Percentiles rank a stretch among this genome's conserved stretches.
Conservation (phyloP, 2,888 invertebrate genomes). For the Pristionchus maxplancki region DNA sequence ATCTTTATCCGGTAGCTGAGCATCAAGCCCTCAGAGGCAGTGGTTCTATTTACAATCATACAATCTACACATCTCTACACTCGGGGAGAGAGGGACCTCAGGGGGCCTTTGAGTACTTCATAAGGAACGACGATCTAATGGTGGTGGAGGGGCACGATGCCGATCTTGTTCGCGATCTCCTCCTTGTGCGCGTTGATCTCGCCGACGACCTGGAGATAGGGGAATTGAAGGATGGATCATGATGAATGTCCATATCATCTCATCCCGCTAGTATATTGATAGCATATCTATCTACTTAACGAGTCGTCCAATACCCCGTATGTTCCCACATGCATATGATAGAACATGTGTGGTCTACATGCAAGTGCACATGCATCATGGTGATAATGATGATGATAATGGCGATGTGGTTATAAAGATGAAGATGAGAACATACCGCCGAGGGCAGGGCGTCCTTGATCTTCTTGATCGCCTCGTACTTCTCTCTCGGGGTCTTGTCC, state of each 20-base stretch:
- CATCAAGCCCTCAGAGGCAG: not conserved
- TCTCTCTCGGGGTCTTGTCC: not conserved
- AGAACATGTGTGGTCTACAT: too few species aligned
- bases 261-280: too few species aligned
- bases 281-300: too few species aligned
- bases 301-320: too few species aligned
- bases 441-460: conserved; percentile 6
- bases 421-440: not conserved
- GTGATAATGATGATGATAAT: too few species aligned
- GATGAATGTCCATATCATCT: too few species aligned
- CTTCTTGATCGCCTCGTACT: not conserved
- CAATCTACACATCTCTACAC: not conserved
- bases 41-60: not conserved
- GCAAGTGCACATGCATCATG: too few species aligned
- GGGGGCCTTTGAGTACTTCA: too few species aligned
- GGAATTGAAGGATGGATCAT: too few species aligned
- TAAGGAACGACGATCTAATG: not conserved
- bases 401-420: too few species aligned
- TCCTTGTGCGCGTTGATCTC: conserved; percentile 42
- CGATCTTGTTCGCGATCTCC: conserved; percentile 16
- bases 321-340: too few species aligned
- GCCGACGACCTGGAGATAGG: not conserved
- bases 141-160: conserved; percentile 2
- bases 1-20: not conserved
- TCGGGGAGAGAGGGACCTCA: too few species aligned